phyloP scores from a whole-genome alignment of 2,888 invertebrate genomes.

The Julus scandinavius region DNA sequence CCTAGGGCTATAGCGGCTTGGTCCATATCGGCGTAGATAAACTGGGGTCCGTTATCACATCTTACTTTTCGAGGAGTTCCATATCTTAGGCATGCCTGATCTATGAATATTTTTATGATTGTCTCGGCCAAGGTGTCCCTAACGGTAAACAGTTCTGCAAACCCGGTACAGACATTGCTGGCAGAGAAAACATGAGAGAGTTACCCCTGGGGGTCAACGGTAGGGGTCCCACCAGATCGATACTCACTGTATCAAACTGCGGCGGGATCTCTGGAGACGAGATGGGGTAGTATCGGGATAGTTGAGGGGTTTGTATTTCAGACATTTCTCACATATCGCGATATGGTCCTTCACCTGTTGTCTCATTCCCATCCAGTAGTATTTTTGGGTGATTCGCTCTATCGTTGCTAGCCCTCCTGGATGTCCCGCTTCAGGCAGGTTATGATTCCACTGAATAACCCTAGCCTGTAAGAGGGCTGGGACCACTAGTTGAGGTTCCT shows the following conservation, averaged over 20 bases:
- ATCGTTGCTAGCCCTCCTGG: background rate
- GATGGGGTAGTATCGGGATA: no score
- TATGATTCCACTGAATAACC: background rate
- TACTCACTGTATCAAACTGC: background rate
- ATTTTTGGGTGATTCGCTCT: no score
- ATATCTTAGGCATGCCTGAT: background rate
- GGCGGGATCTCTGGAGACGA: background rate
- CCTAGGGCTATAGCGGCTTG: background rate
- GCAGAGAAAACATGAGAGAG: background rate
- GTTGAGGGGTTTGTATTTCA: no score
- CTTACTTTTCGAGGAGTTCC: background rate
- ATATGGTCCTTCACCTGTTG: no score
- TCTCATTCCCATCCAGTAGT: no score
- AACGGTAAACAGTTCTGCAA: background rate
- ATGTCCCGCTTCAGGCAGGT: background rate
- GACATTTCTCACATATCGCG: no score
- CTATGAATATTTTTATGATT: background rate
- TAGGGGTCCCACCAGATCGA: background rate
- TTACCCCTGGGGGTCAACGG: background rate
- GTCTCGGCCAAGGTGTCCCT: background rate
- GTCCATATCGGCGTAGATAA: background rate
- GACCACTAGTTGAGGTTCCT: background rate
- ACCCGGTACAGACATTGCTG: background rate
- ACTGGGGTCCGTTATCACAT: background rate
- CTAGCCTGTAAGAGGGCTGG: background rate